Evolutionary conservation across 2,113 vertebrate genomes (phyloP).

Genomic region (Menura novaehollandiae): DNA sequence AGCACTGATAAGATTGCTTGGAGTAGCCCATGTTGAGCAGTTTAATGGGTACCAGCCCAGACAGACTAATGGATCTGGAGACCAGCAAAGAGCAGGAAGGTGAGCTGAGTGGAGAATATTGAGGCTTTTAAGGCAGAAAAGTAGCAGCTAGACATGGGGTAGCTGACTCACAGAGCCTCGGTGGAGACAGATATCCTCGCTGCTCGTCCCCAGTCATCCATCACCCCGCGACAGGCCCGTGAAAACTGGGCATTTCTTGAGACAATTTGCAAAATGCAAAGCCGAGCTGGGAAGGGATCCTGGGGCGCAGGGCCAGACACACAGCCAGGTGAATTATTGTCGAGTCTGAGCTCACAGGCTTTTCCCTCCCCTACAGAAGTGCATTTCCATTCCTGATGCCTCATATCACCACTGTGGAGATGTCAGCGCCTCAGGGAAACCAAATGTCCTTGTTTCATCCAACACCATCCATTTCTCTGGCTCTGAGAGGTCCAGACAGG

Average conservation of each 20-base stretch:
- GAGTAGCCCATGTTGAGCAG: neutral
- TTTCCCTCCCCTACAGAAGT: neutral
- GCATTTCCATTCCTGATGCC: neutral
- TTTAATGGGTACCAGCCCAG: slow-evolving; percentile 39
- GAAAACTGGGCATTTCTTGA: neutral
- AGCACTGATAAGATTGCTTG: neutral
- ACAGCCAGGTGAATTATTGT: neutral
- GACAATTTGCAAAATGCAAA: slow-evolving; percentile 18
- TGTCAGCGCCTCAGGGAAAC: neutral
- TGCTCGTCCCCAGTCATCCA: neutral
- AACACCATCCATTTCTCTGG: neutral
- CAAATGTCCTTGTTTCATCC: neutral
- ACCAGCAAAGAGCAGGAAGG: slow-evolving; percentile 34
- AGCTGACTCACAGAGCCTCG: neutral
- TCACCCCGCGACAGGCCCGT: neutral
- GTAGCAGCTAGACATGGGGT: neutral
- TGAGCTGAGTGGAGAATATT: slow-evolving; percentile 11
- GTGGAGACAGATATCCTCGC: slow-evolving; percentile 48
- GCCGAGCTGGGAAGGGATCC: neutral
- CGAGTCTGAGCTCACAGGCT: neutral
- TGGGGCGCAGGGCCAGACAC: neutral
- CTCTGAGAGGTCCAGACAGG: neutral
- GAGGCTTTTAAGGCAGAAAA: slow-evolving; percentile 24
- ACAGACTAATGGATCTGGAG: slow-evolving; percentile 43
- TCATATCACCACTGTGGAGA: neutral